Evolutionary conservation across 2,113 vertebrate genomes (phyloP).

Genomic region (Telmatochromis brachygnathus): DNA sequence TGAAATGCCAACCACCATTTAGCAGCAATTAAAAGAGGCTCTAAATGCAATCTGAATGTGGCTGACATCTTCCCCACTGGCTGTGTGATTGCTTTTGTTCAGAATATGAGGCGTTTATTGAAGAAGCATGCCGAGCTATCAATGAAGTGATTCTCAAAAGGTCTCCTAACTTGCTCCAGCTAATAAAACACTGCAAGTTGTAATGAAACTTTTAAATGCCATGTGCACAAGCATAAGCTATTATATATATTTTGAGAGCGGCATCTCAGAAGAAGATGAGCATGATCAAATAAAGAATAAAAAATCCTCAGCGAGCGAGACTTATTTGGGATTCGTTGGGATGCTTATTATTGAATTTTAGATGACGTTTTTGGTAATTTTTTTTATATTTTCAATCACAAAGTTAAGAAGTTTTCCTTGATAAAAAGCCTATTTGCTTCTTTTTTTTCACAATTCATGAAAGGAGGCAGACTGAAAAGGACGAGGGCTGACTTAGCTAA

Average conservation of each 20-base stretch:
- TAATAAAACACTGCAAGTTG: neutral
- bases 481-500: neutral
- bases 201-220: neutral
- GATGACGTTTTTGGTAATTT: neutral
- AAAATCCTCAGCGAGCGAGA: neutral
- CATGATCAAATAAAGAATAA: neutral
- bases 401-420: neutral
- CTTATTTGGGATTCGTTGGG: neutral
- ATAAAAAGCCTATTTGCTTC: neutral
- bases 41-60: neutral
- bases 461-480: neutral
- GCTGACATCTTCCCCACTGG: neutral
- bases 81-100: neutral
- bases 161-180: neutral
- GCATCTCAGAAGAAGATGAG: neutral
- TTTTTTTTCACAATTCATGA: neutral
- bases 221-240: neutral
- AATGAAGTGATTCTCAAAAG: neutral
- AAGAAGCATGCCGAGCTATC: neutral
- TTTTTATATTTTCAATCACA: neutral
- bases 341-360: neutral
- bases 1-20: constrained; percentile 4
- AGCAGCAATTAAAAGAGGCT: neutral
- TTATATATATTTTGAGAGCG: neutral
- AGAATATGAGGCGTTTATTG: neutral